Evolutionary conservation across 2,888 invertebrate species (phyloP).

Genomic region (Sarcophaga variegata): DNA sequence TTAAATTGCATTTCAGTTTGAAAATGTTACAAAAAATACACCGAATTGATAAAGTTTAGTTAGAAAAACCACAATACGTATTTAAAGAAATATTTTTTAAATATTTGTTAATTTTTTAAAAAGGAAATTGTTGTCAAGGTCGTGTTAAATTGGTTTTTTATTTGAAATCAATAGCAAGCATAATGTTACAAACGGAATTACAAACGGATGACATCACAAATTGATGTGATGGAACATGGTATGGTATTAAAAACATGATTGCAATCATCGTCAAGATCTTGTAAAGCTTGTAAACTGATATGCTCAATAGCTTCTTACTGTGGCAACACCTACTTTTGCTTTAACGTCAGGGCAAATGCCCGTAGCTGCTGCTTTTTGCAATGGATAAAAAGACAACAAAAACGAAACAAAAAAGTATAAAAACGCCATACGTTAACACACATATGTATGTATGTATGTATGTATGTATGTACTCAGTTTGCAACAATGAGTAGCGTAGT

Average conservation of each 20-base stretch:
- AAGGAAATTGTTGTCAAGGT: too few species aligned
- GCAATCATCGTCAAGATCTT: slow-evolving; percentile 65
- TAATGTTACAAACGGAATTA: neutral
- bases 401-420: neutral
- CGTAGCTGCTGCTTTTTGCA: slow-evolving; percentile 35
- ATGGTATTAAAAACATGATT: slow-evolving; percentile 44
- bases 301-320: slow-evolving; percentile 68
- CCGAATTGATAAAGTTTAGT: too few species aligned
- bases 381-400: neutral
- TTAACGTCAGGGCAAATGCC: slow-evolving; percentile 32
- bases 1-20: too few species aligned
- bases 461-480: neutral
- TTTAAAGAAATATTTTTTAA: too few species aligned
- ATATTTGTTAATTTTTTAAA: too few species aligned
- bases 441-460: too few species aligned
- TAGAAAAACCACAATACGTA: too few species aligned
- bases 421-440: slow-evolving; percentile 16
- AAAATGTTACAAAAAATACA: too few species aligned
- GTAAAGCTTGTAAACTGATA: slow-evolving; percentile 71
- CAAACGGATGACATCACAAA: neutral
- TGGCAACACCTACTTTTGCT: slow-evolving; percentile 62
- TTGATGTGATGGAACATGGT: slow-evolving; percentile 6
- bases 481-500: slow-evolving; percentile 18
- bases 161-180: too few species aligned
- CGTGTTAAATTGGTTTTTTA: too few species aligned